Percentiles rank a stretch among this genome's conserved stretches.
Conservation (phyloP, 2,888 invertebrate species). For the Rotaria macrura region DNA sequence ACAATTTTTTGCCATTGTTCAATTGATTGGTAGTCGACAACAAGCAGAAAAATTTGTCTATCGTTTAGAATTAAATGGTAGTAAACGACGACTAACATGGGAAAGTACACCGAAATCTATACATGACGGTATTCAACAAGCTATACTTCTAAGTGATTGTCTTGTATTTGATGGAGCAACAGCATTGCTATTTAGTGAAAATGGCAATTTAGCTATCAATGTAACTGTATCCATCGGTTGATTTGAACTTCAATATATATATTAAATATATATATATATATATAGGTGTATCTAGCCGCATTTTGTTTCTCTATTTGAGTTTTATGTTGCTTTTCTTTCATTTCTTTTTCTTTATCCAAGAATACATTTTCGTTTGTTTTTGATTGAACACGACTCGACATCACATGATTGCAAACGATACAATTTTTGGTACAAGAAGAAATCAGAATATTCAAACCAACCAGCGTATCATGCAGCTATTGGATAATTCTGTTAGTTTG, state of each 20-base stretch:
- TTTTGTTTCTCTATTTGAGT: neutral
- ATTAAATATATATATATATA: neutral
- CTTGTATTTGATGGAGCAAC: conserved; percentile 95
- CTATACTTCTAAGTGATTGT: conserved; percentile 93
- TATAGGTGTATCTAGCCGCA: neutral
- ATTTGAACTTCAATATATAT: neutral
- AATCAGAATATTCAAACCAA: no score
- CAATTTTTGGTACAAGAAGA: no score
- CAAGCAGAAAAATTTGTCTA: conserved; percentile 99
- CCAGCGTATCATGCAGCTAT: no score
- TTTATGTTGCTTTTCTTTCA: neutral
- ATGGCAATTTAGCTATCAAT: conserved; percentile 96
- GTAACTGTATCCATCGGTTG: conserved; percentile 65
- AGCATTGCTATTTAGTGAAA: conserved; percentile 95
- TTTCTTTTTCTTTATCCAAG: neutral
- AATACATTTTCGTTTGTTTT: neutral
- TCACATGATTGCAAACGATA: no score
- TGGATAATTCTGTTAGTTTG: no score
- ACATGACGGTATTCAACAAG: conserved; percentile 93
- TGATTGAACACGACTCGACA: neutral
- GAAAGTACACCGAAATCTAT: conserved; percentile 67
- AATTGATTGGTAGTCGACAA: conserved; percentile 91
- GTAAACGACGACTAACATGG: conserved; percentile 86
- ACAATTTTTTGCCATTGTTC: conserved; percentile 74
- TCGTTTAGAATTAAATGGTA: conserved; percentile 87